A percentile compares a stretch with the other conserved stretches of the same genome.
phyloP scores from a whole-genome alignment of 2,113 vertebrate species.

The Vireo altiloquus region DNA sequence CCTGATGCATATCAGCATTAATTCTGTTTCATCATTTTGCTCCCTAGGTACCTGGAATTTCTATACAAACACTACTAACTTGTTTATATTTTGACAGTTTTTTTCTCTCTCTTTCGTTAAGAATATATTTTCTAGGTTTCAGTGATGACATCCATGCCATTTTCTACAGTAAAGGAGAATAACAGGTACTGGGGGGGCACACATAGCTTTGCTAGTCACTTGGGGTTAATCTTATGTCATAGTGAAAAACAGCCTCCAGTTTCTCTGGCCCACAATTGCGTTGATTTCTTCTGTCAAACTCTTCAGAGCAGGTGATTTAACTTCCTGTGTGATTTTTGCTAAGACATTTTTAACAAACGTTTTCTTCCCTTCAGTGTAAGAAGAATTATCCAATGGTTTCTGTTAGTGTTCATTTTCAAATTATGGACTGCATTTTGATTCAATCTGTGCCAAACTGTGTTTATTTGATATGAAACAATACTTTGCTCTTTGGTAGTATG shows the following conservation, averaged over 20 bases:
- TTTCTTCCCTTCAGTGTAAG: background rate
- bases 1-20: background rate
- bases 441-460: background rate
- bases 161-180: background rate
- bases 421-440: background rate
- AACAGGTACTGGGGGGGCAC: background rate
- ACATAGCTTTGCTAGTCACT: background rate
- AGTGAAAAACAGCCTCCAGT: background rate
- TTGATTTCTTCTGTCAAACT: background rate
- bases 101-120: background rate
- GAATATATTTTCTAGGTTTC: background rate
- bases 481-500: background rate
- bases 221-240: background rate
- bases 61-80: background rate
- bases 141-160: background rate
- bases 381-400: background rate
- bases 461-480: background rate
- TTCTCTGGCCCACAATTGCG: background rate
- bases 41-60: background rate
- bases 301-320: background rate
- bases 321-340: background rate
- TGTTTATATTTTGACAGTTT: background rate
- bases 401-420: background rate
- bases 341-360: background rate
- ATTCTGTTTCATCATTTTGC: background rate